A percentile compares a stretch with the other conserved stretches of the same genome.
These are phyloP conservation scores for Mus spicilegus DNA, from an alignment of 2,113 vertebrate species.

Conservation along the genomic window DNA sequence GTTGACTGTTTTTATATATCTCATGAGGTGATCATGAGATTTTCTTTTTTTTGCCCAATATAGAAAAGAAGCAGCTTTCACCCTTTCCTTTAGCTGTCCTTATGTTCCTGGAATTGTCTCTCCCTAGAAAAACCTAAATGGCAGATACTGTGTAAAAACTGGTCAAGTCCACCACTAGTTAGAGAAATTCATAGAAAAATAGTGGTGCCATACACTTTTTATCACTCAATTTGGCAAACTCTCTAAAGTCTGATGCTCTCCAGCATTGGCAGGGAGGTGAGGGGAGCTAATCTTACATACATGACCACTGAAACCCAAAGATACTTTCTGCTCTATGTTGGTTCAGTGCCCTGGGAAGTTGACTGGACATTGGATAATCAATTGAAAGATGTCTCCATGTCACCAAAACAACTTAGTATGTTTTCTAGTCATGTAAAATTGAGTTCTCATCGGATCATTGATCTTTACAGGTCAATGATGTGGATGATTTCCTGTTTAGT, in stretches of 20 bases:
- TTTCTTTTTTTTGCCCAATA: conserved; percentile 32
- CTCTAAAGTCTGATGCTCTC: neutral
- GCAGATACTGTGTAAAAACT: neutral
- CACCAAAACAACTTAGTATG: conserved; percentile 8
- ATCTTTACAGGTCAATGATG: neutral
- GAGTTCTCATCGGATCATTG: conserved; percentile 10
- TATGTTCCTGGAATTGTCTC: neutral
- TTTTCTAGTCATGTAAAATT: conserved; percentile 48
- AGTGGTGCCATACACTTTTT: neutral
- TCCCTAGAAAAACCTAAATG: conserved; percentile 13
- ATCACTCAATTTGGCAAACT: conserved; percentile 32
- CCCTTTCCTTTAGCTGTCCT: neutral
- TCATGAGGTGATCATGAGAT: neutral
- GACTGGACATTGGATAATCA: neutral
- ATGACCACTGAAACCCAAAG: conserved; percentile 18
- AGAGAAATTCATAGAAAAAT: conserved; percentile 24
- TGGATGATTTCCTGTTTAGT: neutral
- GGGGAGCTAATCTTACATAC: conserved; percentile 21
- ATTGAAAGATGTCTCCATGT: neutral
- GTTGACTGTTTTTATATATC: neutral
- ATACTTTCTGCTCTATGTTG: neutral
- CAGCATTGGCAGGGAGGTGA: neutral
- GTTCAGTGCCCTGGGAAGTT: neutral
- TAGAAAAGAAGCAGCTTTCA: neutral
- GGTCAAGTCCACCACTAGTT: neutral